A percentile compares a stretch with the other conserved stretches of the same genome.
Conservation (phyloP, 2,113 vertebrate species). For the Pongo pygmaeus region DNA sequence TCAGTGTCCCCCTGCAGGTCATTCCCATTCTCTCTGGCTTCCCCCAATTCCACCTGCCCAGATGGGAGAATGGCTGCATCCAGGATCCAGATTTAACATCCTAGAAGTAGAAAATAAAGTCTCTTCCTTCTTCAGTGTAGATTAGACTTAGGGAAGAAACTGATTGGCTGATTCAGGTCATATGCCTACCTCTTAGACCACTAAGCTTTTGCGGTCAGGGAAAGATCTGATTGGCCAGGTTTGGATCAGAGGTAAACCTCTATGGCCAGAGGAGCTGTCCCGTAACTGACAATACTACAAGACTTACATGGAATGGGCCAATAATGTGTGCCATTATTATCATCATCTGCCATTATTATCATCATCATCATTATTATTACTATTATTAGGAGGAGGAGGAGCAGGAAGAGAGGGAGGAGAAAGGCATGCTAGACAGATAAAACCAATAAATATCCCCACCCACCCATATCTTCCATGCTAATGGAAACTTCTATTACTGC, state of each 20-base stretch:
- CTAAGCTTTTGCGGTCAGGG: neutral
- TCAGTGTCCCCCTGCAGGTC: neutral
- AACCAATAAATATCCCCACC: neutral
- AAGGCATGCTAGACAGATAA: neutral
- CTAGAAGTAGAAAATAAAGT: neutral
- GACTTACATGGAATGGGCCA: neutral
- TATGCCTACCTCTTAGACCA: neutral
- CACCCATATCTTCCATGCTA: neutral
- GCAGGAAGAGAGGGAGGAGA: neutral
- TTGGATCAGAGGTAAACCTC: neutral
- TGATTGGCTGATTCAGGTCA: neutral
- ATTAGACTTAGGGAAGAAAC: neutral
- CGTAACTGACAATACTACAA: neutral
- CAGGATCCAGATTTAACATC: neutral
- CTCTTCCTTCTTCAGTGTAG: neutral
- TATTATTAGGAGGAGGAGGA: neutral
- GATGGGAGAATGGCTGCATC: neutral
- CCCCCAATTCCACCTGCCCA: neutral
- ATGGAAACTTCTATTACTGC: neutral
- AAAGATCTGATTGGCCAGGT: neutral
- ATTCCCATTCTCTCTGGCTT: neutral
- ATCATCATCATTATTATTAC: neutral
- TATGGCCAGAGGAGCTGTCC: neutral
- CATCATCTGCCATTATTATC: no score
- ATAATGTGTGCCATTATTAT: fast-evolving